These are phyloP conservation scores for Sinosuthora webbiana DNA, from an alignment of 2,113 vertebrate species.

Conservation along the genomic window DNA sequence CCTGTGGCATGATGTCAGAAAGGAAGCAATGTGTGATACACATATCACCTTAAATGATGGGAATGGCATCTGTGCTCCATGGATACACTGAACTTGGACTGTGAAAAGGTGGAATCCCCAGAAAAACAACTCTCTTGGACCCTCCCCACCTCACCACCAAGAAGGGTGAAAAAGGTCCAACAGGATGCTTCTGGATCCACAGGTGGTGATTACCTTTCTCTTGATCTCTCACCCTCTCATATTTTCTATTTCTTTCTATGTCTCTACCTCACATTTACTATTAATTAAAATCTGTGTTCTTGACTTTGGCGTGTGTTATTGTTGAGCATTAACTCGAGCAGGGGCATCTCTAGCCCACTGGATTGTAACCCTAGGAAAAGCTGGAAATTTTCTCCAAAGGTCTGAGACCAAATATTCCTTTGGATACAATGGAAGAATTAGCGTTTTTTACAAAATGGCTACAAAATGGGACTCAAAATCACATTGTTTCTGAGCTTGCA, in stretches of 20 bases:
- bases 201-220: neutral
- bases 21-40: neutral
- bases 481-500: neutral
- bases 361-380: neutral
- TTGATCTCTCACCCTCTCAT: neutral
- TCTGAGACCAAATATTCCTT: neutral
- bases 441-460: neutral
- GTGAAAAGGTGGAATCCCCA: neutral
- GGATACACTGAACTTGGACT: neutral
- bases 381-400: neutral
- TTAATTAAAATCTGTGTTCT: neutral
- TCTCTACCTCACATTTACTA: neutral
- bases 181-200: neutral
- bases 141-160: rapidly evolving
- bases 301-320: neutral
- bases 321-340: neutral
- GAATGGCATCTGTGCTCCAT: neutral
- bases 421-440: neutral
- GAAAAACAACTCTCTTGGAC: neutral
- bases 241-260: neutral
- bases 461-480: neutral
- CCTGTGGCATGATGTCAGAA: neutral
- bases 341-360: neutral
- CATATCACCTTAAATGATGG: neutral
- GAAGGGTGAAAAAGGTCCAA: neutral